Conservation (phyloP, 2,888 invertebrate species). For the Drosophila seclusa region DNA sequence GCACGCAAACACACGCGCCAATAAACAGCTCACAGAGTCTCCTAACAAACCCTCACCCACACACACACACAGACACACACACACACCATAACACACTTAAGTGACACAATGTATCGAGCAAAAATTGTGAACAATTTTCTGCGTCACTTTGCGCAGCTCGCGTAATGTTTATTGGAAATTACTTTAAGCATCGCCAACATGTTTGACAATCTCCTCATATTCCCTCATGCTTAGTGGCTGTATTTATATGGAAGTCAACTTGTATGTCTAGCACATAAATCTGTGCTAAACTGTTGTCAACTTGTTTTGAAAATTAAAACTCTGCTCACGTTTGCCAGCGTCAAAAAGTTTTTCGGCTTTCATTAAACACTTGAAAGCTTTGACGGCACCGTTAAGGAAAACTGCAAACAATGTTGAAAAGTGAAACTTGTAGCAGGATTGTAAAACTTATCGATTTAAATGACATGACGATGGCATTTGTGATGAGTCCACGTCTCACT, state of each 20-base stretch:
- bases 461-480: slow-evolving; percentile 5
- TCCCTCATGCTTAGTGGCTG: slow-evolving; percentile 57
- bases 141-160: slow-evolving; percentile 51
- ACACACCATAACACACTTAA: slow-evolving; percentile 5
- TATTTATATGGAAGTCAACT: slow-evolving; percentile 38
- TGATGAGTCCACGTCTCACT: not conserved
- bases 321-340: slow-evolving; percentile 61
- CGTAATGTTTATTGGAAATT: slow-evolving; percentile 68
- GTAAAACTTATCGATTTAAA: slow-evolving; percentile 9
- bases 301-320: slow-evolving; percentile 54
- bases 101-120: slow-evolving; percentile 37
- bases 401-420: slow-evolving; percentile 46
- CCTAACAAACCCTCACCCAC: slow-evolving; percentile 5
- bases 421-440: slow-evolving; percentile 21
- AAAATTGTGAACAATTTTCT: slow-evolving; percentile 52
- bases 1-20: slow-evolving; percentile 80
- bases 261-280: slow-evolving; percentile 58
- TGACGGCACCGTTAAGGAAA: slow-evolving; percentile 40
- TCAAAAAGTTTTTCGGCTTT: slow-evolving; percentile 54
- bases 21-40: slow-evolving; percentile 42
- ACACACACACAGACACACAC: slow-evolving; percentile 4
- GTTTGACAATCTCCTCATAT: not conserved
- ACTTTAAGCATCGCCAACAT: slow-evolving; percentile 57
- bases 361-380: slow-evolving; percentile 60
- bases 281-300: slow-evolving; percentile 50